Evolutionary conservation across 2,888 invertebrate genomes (phyloP), one percentile per base, ranked within the genome.

Genomic region (Archaeoteleia sp.): DNA sequence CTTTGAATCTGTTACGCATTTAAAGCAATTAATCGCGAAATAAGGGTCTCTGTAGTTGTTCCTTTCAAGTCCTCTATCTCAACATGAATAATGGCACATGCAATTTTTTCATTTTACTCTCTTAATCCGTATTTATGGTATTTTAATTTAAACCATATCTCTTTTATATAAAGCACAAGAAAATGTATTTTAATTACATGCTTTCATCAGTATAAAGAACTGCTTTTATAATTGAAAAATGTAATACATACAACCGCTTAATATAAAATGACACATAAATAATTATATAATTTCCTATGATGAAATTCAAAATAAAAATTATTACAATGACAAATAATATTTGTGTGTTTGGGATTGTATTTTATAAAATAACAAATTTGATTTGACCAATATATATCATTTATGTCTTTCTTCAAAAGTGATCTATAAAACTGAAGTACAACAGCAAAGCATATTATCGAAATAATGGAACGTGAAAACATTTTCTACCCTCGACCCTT

Each of bases 1-100:
- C 43, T 61, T 62, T 43, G 48, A 66, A 63, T 67, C 55, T 42
- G 43, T 48, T 42, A 51, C 54, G 46, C 53, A 66, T 46, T 65
- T 42, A 7, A 13, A 37, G 35, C 58, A 62, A 67, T 67, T 62
- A 62, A 62, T 62, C 39, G 45, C 39, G 15, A 13, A 48, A 15
- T 35, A 53, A 53, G 32, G 43, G 42, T 23, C 17, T 27, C 17
- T 37, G 7, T 7, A 23, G 23, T 17, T 25, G 32, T 6, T 12
- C 13, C 17, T 32, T 39, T 29, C 29, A 32, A 34, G 32, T 13
- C 9, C 35, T 39, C 15, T 34, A 17, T 10, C 9, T 40, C 46
- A 46, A 45, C 6, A 12, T 30, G 32, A 57, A 13, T 29, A 9
- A 55, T 43, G 10, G 35, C 30, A 12, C 25, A 14, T 53, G n/a